Evolutionary conservation across 2,113 vertebrate species (phyloP).

Genomic region (Meles meles): DNA sequence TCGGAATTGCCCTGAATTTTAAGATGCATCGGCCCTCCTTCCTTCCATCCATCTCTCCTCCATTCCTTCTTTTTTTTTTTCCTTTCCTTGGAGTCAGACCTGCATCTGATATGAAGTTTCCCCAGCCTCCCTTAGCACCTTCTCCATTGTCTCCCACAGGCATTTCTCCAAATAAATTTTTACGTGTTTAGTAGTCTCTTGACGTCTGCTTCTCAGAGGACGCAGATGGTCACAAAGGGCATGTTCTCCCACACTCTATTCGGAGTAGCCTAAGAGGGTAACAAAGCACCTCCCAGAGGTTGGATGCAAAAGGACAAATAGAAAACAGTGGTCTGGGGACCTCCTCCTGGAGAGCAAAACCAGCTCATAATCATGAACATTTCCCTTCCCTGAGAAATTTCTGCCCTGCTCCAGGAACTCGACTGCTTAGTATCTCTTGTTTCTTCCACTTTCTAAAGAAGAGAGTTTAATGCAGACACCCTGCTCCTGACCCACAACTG

Average conservation of each 20-base stretch:
- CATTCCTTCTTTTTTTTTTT: not conserved
- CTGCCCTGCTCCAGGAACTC: not conserved
- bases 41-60: fast-evolving
- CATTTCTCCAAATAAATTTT: not conserved
- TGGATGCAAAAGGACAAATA: not conserved
- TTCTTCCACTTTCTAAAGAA: not conserved
- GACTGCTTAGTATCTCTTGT: not conserved
- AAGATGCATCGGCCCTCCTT: not conserved
- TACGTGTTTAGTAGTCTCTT: not conserved
- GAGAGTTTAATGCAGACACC: not conserved
- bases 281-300: not conserved
- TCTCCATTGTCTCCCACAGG: not conserved
- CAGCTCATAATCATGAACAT: not conserved
- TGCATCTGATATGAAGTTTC: not conserved
- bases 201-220: not conserved
- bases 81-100: not conserved
- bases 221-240: not conserved
- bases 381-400: not conserved
- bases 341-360: not conserved
- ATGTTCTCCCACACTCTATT: not conserved
- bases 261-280: not conserved
- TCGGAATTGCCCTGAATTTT: not conserved
- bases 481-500: not conserved
- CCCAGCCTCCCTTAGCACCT: too few species aligned
- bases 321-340: not conserved